Conservation (phyloP, 2,888 invertebrate species). For the Brachyptera risi region DNA sequence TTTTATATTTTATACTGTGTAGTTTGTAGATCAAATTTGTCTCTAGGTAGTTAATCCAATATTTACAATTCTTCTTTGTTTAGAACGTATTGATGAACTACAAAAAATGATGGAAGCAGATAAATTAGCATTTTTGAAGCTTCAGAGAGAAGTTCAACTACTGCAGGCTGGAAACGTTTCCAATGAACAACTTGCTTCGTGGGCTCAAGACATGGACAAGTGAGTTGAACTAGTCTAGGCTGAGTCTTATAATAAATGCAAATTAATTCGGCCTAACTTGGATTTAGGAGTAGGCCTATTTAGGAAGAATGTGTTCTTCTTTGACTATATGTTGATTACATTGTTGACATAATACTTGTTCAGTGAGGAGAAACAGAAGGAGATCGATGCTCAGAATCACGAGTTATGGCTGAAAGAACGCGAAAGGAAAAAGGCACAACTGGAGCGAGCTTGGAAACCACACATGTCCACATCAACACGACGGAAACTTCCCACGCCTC, state of each 20-base stretch:
- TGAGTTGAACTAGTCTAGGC: conserved; percentile 39
- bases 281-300: too few relatives aligned
- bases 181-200: conserved; percentile 69
- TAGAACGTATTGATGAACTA: conserved; percentile 73
- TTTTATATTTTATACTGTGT: too few relatives aligned
- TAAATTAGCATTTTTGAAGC: conserved; percentile 66
- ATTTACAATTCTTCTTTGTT: too few relatives aligned
- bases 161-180: conserved; percentile 51
- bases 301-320: too few relatives aligned
- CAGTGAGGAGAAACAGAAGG: conserved; percentile 60
- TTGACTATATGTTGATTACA: too few relatives aligned
- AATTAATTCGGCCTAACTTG: too few relatives aligned
- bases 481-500: conserved; percentile 14
- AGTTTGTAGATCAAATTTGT: too few relatives aligned
- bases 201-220: conserved; percentile 71
- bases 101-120: conserved; percentile 66
- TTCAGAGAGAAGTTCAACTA: conserved; percentile 60
- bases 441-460: conserved; percentile 58
- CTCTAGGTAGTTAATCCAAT: too few relatives aligned
- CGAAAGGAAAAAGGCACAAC: conserved; percentile 59
- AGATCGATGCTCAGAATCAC: conserved; percentile 61
- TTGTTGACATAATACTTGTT: too few relatives aligned
- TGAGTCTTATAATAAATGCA: too few relatives aligned
- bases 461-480: conserved; percentile 28
- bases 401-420: conserved; percentile 61